phyloP scores from a whole-genome alignment of 2,888 invertebrate species.

The Orthosia gracilis region DNA sequence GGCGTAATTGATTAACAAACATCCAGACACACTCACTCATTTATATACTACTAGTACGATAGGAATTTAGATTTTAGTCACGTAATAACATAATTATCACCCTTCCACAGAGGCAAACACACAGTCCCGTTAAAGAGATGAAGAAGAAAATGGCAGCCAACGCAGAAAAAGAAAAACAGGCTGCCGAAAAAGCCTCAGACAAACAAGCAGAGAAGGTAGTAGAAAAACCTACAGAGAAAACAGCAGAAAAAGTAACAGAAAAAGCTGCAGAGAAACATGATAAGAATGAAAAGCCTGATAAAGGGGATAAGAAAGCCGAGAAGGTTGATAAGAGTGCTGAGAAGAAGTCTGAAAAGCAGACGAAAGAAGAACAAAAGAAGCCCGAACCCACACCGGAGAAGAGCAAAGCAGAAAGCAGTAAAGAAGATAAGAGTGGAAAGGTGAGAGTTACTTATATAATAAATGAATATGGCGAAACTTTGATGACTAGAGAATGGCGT shows the following conservation, averaged over 20 bases:
- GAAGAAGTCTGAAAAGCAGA: constrained; percentile 51
- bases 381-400: constrained; percentile 64
- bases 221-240: constrained; percentile 70
- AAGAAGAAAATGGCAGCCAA: constrained; percentile 88
- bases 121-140: constrained; percentile 87
- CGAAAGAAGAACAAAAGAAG: constrained; percentile 61
- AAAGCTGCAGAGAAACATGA: constrained; percentile 53
- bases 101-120: constrained; percentile 75
- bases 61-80: not conserved
- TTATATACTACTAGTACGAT: not conserved
- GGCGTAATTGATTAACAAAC: not conserved
- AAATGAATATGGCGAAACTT: not conserved
- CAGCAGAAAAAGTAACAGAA: constrained; percentile 63
- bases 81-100: not conserved
- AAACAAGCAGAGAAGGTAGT: constrained; percentile 72
- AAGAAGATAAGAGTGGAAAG: constrained; percentile 80
- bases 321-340: constrained; percentile 54
- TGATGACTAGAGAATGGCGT: not conserved
- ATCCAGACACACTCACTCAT: not conserved
- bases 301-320: constrained; percentile 49
- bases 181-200: constrained; percentile 75
- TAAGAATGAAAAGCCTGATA: constrained; percentile 60
- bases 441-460: constrained; percentile 64
- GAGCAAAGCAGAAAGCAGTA: constrained; percentile 70
- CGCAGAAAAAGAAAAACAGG: constrained; percentile 85